Evolutionary conservation across 2,797 vertebrate genomes (phyloP).

Genomic region (Sebastes flavidus): DNA sequence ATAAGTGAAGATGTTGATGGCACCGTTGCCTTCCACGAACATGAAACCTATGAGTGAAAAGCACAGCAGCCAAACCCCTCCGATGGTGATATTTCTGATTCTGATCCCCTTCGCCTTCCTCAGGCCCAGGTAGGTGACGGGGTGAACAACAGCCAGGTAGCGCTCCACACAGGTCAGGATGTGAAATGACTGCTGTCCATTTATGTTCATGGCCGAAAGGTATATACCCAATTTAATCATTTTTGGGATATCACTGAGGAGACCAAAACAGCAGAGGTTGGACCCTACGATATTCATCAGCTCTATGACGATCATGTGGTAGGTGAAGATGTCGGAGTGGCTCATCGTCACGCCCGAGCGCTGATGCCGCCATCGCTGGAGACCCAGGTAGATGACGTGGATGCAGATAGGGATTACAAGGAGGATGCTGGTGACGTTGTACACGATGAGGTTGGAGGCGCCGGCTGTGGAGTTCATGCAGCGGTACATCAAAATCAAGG

Average conservation of each 20-base stretch:
- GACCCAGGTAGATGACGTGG: not conserved
- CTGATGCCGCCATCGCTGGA: not conserved
- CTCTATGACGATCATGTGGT: constrained; percentile 21
- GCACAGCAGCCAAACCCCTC: constrained; percentile 16
- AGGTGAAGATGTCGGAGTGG: not conserved
- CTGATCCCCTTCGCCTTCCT: not conserved
- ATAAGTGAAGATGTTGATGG: rapidly evolving
- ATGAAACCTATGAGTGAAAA: rapidly evolving
- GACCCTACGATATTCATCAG: not conserved
- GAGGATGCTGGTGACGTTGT: not conserved
- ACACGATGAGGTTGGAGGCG: rapidly evolving
- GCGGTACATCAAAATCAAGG: rapidly evolving
- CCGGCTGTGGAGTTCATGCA: not conserved
- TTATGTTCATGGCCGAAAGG: rapidly evolving
- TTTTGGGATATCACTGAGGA: rapidly evolving
- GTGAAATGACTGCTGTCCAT: not conserved
- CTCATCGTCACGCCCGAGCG: rapidly evolving
- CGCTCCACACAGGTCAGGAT: constrained; percentile 32
- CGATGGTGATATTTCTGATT: not conserved
- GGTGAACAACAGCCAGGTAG: constrained; percentile 37
- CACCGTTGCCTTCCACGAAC: rapidly evolving
- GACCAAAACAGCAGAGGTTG: rapidly evolving
- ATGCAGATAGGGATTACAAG: constrained; percentile 6
- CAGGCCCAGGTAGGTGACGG: constrained; percentile 23
- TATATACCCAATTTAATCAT: rapidly evolving